Base-by-base conservation (phyloP, 1,140 invertebrate genomes). In the Gryllus bimaculatus region DNA sequence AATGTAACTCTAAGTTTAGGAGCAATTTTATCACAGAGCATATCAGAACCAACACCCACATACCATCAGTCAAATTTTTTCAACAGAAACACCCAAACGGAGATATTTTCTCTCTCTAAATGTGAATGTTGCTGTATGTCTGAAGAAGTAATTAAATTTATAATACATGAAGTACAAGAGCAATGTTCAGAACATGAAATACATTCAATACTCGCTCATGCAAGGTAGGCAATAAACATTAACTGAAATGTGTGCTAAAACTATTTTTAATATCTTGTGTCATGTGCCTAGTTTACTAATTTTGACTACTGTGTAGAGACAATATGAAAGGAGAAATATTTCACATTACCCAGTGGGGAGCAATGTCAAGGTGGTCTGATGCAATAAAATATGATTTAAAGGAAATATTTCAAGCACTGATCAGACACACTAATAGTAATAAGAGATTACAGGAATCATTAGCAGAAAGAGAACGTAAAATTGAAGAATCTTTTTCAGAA, bases 61-160 rank as follows among this genome's bases (percentile, higher is more conserved):
- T 13, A 66, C 18, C 7, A 66, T 66, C 54, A 66, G 18, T 66
- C 18, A 66, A 13, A 66, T 18, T 66, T 7, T 18, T 66, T 66
- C 18, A 66, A 18, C 54, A 10, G 74, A 10, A 47, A 20, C 20
- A 75, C 74, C 12, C 74, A 75, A 47, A 75, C 74, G 1, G 74
- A 75, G 12, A 10, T 13, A 20, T 75, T 10, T 20, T 75, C 74
- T 12, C 47, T 75, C 12, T 12, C n/a, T 47, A 47, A 21, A 21
- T 75, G 74, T 75, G 74, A 75, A 47, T 5, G n/a, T 20, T 75
- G 74, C 47, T 26, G 74, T 20, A 75, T 75, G n/a, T 21, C 74
- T 47, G 74, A 75, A 47, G 47, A 47, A 4, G 13, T 75, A 20
- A 12, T 75, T 10, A 75, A 47, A 47, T 75, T 21, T 75, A 21